Conservation (phyloP, 2,888 invertebrate genomes). For the Euclidia mi region DNA sequence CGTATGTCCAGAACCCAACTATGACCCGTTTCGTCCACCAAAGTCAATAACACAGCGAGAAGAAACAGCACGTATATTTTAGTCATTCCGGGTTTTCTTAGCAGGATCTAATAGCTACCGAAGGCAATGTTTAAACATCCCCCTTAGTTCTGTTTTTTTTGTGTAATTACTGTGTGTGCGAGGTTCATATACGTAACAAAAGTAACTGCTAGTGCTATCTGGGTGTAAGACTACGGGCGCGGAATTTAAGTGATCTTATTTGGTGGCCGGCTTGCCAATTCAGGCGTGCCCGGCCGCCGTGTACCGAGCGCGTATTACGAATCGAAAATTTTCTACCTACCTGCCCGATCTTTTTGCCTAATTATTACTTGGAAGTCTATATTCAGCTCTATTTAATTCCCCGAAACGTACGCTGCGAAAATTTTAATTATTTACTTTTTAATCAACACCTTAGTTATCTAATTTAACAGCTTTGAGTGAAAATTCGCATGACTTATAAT, state of each 20-base stretch:
- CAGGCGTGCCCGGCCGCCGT: slow-evolving; percentile 73
- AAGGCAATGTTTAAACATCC: slow-evolving; percentile 74
- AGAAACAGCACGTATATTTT: slow-evolving; percentile 59
- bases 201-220: slow-evolving; percentile 81
- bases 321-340: slow-evolving; percentile 78
- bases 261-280: slow-evolving; percentile 75
- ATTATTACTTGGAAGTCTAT: slow-evolving; percentile 76
- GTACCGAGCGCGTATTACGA: slow-evolving; percentile 77
- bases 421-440: slow-evolving; percentile 42
- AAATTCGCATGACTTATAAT: too few relatives aligned
- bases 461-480: too few relatives aligned
- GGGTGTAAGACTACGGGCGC: slow-evolving; percentile 79
- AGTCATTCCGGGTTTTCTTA: slow-evolving; percentile 67
- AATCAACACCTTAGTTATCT: neutral
- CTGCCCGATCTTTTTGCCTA: slow-evolving; percentile 75
- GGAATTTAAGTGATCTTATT: slow-evolving; percentile 89
- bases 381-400: slow-evolving; percentile 70
- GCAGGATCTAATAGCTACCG: slow-evolving; percentile 65
- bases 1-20: slow-evolving; percentile 50
- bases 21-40: slow-evolving; percentile 51
- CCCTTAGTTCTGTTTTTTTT: slow-evolving; percentile 80
- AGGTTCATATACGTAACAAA: slow-evolving; percentile 79
- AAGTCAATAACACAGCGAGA: slow-evolving; percentile 65
- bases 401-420: slow-evolving; percentile 39
- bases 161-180: slow-evolving; percentile 82